Conservation (phyloP, 2,888 invertebrate species). For the Scaptomyza cyrtandrae region DNA sequence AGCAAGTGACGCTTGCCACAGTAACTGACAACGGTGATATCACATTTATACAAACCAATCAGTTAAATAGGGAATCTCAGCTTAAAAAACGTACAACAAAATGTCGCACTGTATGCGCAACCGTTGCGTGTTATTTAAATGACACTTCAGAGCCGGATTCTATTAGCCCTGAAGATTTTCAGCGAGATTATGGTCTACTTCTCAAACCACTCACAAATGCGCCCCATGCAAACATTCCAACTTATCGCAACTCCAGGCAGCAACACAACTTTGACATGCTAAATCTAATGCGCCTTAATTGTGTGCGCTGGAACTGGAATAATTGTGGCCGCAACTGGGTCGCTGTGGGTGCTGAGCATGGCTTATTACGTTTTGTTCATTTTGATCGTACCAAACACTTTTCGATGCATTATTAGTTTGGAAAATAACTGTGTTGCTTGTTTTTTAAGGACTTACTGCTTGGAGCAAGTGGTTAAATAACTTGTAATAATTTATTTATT, state of each 20-base stretch:
- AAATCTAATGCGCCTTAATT: constrained; percentile 73
- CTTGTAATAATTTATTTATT: constrained; percentile 45
- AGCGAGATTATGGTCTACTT: constrained; percentile 78
- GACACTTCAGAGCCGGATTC: constrained; percentile 16
- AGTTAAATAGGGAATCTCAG: constrained; percentile 61
- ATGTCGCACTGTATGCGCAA: constrained; percentile 43
- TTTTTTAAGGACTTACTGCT: constrained; percentile 10
- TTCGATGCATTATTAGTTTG: constrained; percentile 25
- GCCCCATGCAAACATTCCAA: constrained; percentile 18
- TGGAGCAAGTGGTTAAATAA: constrained; percentile 18
- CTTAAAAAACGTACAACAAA: constrained; percentile 31
- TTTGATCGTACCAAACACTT: constrained; percentile 49
- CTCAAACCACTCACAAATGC: constrained; percentile 65
- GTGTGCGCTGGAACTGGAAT: constrained; percentile 81
- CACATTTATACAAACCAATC: constrained; percentile 56
- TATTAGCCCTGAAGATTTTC: constrained; percentile 47
- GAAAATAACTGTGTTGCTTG: constrained; percentile 17
- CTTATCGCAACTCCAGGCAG: constrained; percentile 48
- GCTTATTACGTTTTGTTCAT: constrained; percentile 76
- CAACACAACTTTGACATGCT: constrained; percentile 54
- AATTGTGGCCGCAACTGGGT: constrained; percentile 58
- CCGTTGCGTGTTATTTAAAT: constrained; percentile 68
- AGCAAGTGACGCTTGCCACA: constrained; percentile 56
- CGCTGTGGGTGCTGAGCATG: constrained; percentile 83
- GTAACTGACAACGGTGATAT: constrained; percentile 80